A percentile compares a stretch with the other conserved stretches of the same genome.
Evolutionary conservation across 2,113 vertebrate species (phyloP).

Genomic region (Dromaius novaehollandiae): DNA sequence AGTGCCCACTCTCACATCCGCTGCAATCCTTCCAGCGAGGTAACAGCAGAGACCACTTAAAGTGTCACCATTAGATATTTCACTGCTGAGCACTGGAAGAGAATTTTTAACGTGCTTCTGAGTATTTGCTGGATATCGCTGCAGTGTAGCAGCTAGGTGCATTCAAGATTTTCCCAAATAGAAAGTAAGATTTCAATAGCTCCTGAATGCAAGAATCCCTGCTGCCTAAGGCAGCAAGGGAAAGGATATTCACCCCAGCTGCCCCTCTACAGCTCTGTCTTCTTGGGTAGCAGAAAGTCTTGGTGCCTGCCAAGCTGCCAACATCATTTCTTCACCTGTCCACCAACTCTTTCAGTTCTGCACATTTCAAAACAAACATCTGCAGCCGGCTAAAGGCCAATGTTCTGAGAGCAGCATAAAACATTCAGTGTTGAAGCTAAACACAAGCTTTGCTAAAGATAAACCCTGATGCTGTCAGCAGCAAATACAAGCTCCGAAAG

Average conservation of each 20-base stretch:
- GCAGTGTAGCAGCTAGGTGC: not conserved
- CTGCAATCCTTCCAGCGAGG: not conserved
- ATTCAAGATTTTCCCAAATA: not conserved
- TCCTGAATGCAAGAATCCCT: not conserved
- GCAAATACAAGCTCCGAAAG: not conserved
- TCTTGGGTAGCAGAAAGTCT: not conserved
- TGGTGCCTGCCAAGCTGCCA: not conserved
- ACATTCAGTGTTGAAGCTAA: not conserved
- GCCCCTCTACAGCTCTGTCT: not conserved
- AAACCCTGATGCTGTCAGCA: not conserved
- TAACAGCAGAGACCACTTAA: not conserved
- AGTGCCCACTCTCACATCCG: not conserved
- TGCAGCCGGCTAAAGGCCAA: not conserved
- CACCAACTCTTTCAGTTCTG: not conserved
- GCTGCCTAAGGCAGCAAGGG: not conserved
- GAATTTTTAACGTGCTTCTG: not conserved
- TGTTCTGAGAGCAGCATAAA: not conserved
- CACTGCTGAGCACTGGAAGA: not conserved
- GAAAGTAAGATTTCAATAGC: not conserved
- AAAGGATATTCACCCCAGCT: not conserved
- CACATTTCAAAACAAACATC: not conserved
- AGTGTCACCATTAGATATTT: not conserved
- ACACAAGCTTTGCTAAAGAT: not conserved
- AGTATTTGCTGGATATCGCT: not conserved
- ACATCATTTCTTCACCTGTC: fast-evolving